Conservation (phyloP, 23 tunicate species). For the Botrylloides violaceus region DNA sequence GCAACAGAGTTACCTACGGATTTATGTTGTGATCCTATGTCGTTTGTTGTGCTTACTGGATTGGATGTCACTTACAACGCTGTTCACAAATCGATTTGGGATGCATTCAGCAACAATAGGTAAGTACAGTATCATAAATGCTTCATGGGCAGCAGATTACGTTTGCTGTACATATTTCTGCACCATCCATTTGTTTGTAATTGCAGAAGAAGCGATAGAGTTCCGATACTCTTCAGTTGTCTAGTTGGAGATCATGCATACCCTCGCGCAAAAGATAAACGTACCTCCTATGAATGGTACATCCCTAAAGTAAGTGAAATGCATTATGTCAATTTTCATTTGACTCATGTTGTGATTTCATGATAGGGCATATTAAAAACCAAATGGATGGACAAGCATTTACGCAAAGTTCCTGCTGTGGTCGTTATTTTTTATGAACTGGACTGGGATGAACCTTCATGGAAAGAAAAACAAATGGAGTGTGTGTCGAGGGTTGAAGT, state of each 20-base stretch:
- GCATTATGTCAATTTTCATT: background rate
- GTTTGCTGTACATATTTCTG: too few species aligned
- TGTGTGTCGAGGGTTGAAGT: slow-evolving; percentile 91
- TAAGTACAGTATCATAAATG: background rate
- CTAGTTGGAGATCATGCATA: slow-evolving; percentile 80
- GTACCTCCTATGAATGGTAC: slow-evolving; percentile 92
- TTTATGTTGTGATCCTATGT: slow-evolving; percentile 42
- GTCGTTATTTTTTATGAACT: slow-evolving; percentile 83
- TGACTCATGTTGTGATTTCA: slow-evolving; percentile 1
- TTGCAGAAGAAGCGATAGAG: slow-evolving; percentile 45
- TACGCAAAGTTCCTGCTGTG: slow-evolving; percentile 56
- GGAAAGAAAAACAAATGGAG: slow-evolving; percentile 73
- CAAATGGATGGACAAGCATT: slow-evolving; percentile 72
- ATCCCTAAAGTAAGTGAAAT: slow-evolving; percentile 47
- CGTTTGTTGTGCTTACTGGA: slow-evolving; percentile 83
- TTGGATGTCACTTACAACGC: slow-evolving; percentile 83
- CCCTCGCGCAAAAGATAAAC: slow-evolving; percentile 59
- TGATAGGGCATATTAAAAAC: slow-evolving; percentile 59
- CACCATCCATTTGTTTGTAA: too few species aligned
- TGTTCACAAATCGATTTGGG: slow-evolving; percentile 83
- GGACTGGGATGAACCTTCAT: slow-evolving; percentile 89
- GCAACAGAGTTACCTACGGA: slow-evolving; percentile 58
- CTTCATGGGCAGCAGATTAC: too few species aligned
- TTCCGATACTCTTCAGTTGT: slow-evolving; percentile 54
- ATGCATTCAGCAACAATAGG: slow-evolving; percentile 83